Evolutionary conservation across 2,113 vertebrate species (phyloP).

Genomic region (Lamprologus callipterus): DNA sequence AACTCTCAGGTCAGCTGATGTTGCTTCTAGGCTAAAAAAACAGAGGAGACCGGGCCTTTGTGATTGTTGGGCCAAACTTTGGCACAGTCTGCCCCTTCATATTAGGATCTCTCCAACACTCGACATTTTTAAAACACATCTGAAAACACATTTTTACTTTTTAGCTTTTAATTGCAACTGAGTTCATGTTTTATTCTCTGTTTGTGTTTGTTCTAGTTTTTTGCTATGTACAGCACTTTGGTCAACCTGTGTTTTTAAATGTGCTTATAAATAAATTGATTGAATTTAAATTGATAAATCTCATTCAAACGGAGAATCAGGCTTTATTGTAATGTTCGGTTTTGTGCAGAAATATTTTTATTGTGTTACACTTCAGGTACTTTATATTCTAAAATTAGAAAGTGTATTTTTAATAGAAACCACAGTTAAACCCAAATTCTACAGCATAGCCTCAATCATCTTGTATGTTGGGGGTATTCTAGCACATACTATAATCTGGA

Average conservation of each 20-base stretch:
- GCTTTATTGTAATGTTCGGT: background rate
- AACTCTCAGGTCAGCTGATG: background rate
- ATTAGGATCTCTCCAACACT: background rate
- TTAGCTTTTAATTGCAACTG: background rate
- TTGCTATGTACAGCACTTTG: background rate
- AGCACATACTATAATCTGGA: background rate
- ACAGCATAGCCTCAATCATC: background rate
- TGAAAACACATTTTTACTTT: background rate
- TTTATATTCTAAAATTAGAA: background rate
- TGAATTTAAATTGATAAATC: background rate
- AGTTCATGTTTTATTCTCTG: background rate
- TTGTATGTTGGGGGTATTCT: background rate
- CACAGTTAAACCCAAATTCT: background rate
- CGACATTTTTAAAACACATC: background rate
- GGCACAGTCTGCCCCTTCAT: background rate
- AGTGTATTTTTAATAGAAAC: background rate
- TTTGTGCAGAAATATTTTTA: background rate
- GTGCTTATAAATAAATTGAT: background rate
- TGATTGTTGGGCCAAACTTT: background rate
- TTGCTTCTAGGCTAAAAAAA: background rate
- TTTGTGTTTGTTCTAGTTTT: background rate
- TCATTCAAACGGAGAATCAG: background rate
- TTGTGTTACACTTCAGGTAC: background rate
- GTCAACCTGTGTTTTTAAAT: background rate
- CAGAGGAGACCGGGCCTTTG: background rate